These are phyloP conservation scores for Amblyjoppa proteus DNA, from an alignment of 2,888 invertebrate genomes.

Conservation along the genomic window DNA sequence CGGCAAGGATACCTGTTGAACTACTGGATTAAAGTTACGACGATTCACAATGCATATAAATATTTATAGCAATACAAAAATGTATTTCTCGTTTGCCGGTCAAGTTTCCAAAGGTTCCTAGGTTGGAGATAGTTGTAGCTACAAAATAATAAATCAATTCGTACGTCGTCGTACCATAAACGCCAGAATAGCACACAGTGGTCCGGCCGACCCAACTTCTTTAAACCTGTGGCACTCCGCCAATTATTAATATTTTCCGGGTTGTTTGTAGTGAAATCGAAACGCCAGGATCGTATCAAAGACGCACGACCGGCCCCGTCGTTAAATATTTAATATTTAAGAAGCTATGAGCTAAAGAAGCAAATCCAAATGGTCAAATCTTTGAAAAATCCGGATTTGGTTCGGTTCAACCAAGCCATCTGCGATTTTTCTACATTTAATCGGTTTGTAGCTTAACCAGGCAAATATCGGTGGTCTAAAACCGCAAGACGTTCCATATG, in stretches of 20 bases:
- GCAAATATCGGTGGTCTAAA: not conserved
- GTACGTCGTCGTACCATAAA: not conserved
- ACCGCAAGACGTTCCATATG: not conserved
- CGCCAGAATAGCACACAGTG: not conserved
- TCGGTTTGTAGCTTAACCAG: not conserved
- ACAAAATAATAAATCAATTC: not conserved
- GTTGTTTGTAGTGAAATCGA: not conserved
- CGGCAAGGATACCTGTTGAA: conserved; percentile 25
- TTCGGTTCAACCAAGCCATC: no score
- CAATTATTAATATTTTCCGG: not conserved
- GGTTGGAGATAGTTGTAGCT: not conserved
- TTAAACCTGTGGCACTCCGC: not conserved
- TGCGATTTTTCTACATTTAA: not conserved
- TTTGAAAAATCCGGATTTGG: no score
- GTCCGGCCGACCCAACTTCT: not conserved
- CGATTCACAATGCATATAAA: not conserved
- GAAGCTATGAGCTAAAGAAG: no score
- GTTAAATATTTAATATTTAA: no score
- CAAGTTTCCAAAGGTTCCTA: not conserved
- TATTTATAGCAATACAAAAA: not conserved
- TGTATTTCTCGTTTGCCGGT: not conserved
- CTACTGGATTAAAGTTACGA: conserved; percentile 12
- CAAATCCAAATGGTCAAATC: no score
- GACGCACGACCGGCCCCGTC: no score
- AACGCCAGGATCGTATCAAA: no score